Base-by-base conservation (phyloP, 2,797 vertebrate species). In the Hapalemur alaotrensis region DNA sequence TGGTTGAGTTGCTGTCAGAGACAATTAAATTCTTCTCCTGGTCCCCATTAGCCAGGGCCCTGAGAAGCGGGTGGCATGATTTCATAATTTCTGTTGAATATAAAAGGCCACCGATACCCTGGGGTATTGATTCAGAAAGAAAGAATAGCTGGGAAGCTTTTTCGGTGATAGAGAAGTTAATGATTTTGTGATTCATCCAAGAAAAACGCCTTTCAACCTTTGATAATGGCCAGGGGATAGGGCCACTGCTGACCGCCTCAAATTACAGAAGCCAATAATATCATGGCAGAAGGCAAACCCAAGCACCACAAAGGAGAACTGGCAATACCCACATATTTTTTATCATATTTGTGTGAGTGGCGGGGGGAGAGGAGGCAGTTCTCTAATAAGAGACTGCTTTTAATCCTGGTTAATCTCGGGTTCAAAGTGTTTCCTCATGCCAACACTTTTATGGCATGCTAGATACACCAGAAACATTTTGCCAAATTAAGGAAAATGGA, bases 71-170 rank as follows among this genome's bases (percentile, higher is more conserved):
- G 95, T 93, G 93, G 96, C 94, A 97, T 93, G 93, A 95, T 97
- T 98, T 97, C 97, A 97, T 98, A 97, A 85, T 95, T 98, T 98
- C 98, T 97, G 72, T 38, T 96, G 97, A 98, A 98, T 96, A 98
- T 96, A 92, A 97, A 96, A 97, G 97, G 96, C 98, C 97, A 97
- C 67, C 89, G 97, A 98, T 98, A 97, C 95, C 95, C 97, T 97
- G 78, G 94, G 97, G 96, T 98, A 98, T 97, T 98, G 98, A 99
- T 98, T 98, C 96, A 97, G 95, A 98, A 98, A 96, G 81, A 84
- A 95, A 96, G 92, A 97, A 97, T 54, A 98, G 97, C 95, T 96
- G 86, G 94, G 92, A 98, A 97, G 96, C 87, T 97, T 98, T 98
- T 95, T 90, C 95, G 91, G 97, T 96, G 98, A 98, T 95, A 97